Percentiles rank a stretch among this genome's conserved stretches.
Evolutionary conservation across 2,888 invertebrate genomes (phyloP).

Genomic region (Penaeus monodon): DNA sequence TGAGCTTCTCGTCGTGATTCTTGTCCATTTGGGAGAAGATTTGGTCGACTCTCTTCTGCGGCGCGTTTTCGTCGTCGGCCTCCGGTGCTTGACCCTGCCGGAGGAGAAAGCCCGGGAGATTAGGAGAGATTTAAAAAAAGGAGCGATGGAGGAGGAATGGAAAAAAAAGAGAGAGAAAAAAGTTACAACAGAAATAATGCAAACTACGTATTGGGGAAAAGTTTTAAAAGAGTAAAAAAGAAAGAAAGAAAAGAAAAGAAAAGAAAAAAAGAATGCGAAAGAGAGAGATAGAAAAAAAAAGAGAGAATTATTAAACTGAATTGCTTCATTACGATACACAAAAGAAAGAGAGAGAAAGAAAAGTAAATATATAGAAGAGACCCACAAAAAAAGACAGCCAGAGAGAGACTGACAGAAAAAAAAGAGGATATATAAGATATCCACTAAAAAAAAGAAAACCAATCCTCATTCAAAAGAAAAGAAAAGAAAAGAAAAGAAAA

Average conservation of each 20-base stretch:
- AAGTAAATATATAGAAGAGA: too few species aligned
- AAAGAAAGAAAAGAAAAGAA: background rate
- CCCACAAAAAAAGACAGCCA: too few species aligned
- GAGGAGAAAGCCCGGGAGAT: background rate
- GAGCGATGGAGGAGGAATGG: background rate
- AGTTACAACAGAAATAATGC: background rate
- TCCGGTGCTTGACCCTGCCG: conserved; percentile 84
- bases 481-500: too few species aligned
- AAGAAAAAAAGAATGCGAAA: background rate
- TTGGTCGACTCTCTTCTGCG: conserved; percentile 96
- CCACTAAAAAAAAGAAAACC: too few species aligned
- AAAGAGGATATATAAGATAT: too few species aligned
- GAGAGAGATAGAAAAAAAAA: background rate
- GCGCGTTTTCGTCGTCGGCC: conserved; percentile 87
- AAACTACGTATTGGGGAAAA: background rate
- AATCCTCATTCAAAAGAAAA: too few species aligned
- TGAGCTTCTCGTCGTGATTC: conserved; percentile 96
- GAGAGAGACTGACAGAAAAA: too few species aligned
- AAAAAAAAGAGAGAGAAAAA: background rate
- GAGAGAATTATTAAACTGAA: background rate
- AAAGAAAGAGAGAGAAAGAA: too few species aligned
- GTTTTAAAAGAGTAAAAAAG: background rate
- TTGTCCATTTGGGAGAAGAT: conserved; percentile 99
- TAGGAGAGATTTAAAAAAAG: background rate
- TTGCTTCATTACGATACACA: background rate